A percentile compares a stretch with the other conserved stretches of the same genome.
Evolutionary conservation across 2,113 vertebrate genomes (phyloP).

Genomic region (Puma concolor): DNA sequence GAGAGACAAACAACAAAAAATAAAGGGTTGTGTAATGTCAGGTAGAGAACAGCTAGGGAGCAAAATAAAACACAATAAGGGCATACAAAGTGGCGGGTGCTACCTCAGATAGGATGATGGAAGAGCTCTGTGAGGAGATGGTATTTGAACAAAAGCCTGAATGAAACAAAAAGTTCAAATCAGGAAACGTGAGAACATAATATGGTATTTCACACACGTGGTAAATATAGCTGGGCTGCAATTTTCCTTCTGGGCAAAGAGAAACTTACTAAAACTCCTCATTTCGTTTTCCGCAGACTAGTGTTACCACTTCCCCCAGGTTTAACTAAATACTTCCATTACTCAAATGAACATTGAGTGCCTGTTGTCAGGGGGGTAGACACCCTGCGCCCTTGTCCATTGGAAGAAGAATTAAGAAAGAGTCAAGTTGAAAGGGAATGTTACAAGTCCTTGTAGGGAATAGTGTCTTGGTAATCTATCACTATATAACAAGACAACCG

Average conservation of each 20-base stretch:
- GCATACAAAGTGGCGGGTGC: no score
- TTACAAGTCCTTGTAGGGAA: not conserved
- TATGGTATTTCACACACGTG: not conserved
- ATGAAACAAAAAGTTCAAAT: not conserved
- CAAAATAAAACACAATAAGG: not conserved
- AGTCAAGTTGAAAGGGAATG: not conserved
- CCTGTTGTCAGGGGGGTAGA: not conserved
- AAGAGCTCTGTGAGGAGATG: not conserved
- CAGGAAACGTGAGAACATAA: not conserved
- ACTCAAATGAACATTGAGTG: not conserved
- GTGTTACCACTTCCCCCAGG: not conserved
- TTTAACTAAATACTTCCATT: not conserved
- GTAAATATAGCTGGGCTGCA: not conserved
- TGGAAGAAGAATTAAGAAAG: not conserved
- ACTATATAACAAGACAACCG: not conserved
- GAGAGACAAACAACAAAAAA: not conserved
- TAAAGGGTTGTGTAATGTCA: not conserved
- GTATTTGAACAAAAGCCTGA: not conserved
- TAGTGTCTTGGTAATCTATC: not conserved
- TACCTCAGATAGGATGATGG: not conserved
- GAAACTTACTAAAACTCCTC: not conserved
- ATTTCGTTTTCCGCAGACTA: not conserved
- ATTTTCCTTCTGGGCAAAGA: not conserved
- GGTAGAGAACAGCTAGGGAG: not conserved
- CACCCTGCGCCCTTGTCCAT: rapidly evolving